Base-by-base conservation (phyloP, 2,797 vertebrate species). In the Myripristis murdjan region DNA sequence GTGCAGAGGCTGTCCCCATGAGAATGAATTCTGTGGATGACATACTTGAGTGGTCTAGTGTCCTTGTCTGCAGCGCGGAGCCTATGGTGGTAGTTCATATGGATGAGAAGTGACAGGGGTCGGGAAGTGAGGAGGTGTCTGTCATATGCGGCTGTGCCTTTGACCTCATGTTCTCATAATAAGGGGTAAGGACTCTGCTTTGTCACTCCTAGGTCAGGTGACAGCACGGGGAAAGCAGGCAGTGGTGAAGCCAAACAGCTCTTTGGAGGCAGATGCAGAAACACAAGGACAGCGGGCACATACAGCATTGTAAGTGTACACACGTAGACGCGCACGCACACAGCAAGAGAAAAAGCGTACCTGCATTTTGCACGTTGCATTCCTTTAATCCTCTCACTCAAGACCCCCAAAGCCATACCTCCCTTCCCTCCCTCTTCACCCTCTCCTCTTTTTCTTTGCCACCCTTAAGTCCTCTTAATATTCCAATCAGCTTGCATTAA, bases 401-500 rank as follows among this genome's bases (percentile, higher is more conserved):
- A 77, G 69, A 84, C 64, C 75, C 69, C 44, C n/a, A 73, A 58
- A 83, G 77, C 70, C 66, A 47, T 59, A 71, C 74, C 71, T 77
- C 78, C 46, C 63, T 71, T 59, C 58, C 51, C 26, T 31, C 46
- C 37, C 11, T 10, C 31, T 43, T 72, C 26, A 46, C 26, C 60
- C 43, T 56, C 56, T 31, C 26, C 39, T 73, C 68, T 60, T 37
- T 75, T 62, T 3, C 61, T 65, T 39, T 44, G 64, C 64, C 44
- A 51, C 52, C 64, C 58, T 41, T 59, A 70, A 81, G 61, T 87
- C 93, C 92, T 94, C 93, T 96, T 96, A 96, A 96, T 96, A 96
- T 96, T 97, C 95, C 94, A 94, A 95, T 95, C 93, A 95, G 93
- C 92, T 87, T 87, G 83, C 93, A 93, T 95, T 95, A 95, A 95